phyloP scores from a whole-genome alignment of 2,797 vertebrate genomes.

The Jordanella pulchra region DNA sequence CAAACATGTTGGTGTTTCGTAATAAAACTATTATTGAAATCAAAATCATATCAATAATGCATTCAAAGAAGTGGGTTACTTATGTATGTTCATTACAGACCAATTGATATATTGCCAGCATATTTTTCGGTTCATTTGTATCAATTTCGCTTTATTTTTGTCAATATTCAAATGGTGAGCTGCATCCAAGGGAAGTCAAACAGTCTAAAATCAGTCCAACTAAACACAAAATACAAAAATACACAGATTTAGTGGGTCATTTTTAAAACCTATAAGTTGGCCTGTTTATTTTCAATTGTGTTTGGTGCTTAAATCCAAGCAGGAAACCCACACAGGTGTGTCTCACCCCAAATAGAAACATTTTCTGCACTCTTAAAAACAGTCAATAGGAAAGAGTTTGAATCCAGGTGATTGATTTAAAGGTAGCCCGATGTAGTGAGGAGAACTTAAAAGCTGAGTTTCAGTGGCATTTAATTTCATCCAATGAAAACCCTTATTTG shows the following conservation, averaged over 20 bases:
- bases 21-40: too few relatives aligned
- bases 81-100: too few relatives aligned
- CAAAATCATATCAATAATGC: too few relatives aligned
- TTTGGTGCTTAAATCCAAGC: too few relatives aligned
- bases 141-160: too few relatives aligned
- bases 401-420: slow-evolving; percentile 4
- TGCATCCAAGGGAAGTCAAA: not conserved
- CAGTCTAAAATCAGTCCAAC: too few relatives aligned
- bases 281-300: too few relatives aligned
- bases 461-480: slow-evolving; percentile 36
- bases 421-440: not conserved
- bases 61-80: too few relatives aligned
- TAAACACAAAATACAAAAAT: not conserved
- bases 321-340: not conserved
- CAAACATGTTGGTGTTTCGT: too few relatives aligned
- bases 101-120: too few relatives aligned
- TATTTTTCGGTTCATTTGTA: too few relatives aligned
- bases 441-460: slow-evolving; percentile 31
- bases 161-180: not conserved
- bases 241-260: not conserved
- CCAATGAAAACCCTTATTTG: slow-evolving; percentile 39
- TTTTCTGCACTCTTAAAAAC: not conserved
- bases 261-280: not conserved
- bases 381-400: not conserved
- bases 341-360: not conserved